Percentiles rank a stretch among this genome's conserved stretches.
Conservation (phyloP, 2,797 vertebrate species). For the Rhodeus uyekii region DNA sequence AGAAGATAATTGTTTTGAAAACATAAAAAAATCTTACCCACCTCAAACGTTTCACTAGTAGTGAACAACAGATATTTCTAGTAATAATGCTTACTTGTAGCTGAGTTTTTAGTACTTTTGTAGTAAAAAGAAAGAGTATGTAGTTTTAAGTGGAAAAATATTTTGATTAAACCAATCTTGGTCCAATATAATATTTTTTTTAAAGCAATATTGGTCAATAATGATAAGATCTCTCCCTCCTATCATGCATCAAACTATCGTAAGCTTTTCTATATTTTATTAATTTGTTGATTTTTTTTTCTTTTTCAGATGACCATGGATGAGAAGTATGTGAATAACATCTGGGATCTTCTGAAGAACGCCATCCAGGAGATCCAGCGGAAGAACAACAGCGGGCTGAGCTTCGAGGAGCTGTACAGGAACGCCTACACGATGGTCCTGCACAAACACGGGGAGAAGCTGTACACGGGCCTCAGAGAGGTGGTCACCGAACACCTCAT, state of each 20-base stretch:
- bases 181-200: too few relatives aligned
- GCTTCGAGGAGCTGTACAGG: slow-evolving; percentile 98
- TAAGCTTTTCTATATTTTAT: not conserved
- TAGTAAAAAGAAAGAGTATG: too few relatives aligned
- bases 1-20: too few relatives aligned
- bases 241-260: not conserved
- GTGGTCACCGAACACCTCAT: slow-evolving; percentile 99
- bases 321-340: slow-evolving; percentile 99
- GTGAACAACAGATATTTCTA: too few relatives aligned
- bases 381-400: slow-evolving; percentile 98
- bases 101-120: too few relatives aligned
- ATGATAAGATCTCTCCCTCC: not conserved
- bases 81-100: too few relatives aligned
- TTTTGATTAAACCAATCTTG: too few relatives aligned
- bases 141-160: too few relatives aligned
- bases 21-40: too few relatives aligned
- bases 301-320: slow-evolving; percentile 96
- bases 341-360: slow-evolving; percentile 99
- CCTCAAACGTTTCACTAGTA: too few relatives aligned
- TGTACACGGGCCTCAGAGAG: slow-evolving; percentile 97
- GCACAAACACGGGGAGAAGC: slow-evolving; percentile 98
- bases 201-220: not conserved
- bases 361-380: slow-evolving; percentile 99
- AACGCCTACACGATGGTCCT: slow-evolving; percentile 99
- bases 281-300: not conserved